These are phyloP conservation scores for Leptopilina clavipes DNA, from an alignment of 1,140 invertebrate species.

Conservation along the genomic window DNA sequence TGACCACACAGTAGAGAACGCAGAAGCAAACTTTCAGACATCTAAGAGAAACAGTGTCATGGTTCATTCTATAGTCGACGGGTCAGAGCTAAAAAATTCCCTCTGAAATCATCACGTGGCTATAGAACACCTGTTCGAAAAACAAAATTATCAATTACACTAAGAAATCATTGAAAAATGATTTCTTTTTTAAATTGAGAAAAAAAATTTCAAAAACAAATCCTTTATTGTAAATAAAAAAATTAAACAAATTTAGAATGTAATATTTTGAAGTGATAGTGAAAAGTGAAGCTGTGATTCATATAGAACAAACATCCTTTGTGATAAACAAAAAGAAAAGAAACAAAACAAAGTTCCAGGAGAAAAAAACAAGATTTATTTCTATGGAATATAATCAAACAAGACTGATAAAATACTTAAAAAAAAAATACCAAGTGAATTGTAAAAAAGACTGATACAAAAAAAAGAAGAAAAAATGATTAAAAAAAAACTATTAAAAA, in stretches of 20 bases:
- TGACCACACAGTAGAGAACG: neutral
- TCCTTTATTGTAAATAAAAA: neutral
- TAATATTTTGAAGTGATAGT: neutral
- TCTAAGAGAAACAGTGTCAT: conserved; percentile 12
- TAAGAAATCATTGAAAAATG: neutral
- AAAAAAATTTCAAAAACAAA: neutral
- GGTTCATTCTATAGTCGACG: neutral
- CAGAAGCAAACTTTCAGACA: conserved; percentile 24
- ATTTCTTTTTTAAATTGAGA: neutral
- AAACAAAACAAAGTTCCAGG: too few species aligned
- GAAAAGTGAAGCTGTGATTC: neutral
- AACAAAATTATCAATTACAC: neutral
- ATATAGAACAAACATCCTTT: neutral
- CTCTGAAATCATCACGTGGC: neutral
- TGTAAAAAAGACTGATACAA: neutral
- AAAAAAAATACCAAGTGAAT: neutral
- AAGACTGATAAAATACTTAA: neutral
- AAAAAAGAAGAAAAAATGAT: too few species aligned
- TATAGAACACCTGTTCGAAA: neutral
- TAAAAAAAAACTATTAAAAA: too few species aligned
- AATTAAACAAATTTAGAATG: neutral
- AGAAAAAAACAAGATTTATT: neutral
- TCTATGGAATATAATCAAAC: neutral
- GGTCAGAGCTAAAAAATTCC: neutral
- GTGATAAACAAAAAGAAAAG: neutral